Evolutionary conservation across 1,140 invertebrate genomes (phyloP), one percentile per base, ranked within the genome.

Genomic region (Leptinotarsa texana): DNA sequence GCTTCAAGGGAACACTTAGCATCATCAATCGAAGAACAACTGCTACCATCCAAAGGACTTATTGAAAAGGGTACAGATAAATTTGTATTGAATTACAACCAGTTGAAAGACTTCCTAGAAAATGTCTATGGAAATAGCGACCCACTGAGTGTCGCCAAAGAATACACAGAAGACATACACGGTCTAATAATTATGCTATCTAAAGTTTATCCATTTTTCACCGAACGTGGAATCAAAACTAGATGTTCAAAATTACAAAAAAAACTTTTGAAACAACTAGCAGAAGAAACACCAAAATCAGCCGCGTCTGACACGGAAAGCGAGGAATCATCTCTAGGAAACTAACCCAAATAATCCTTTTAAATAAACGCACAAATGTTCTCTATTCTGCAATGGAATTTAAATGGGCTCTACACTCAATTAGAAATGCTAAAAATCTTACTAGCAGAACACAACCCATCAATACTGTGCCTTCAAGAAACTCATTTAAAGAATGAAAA

Each of bases 151-250:
- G 18, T 65, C 13, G 18, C 63, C 63, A 65, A 8, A 65, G 18
- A 65, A 21, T 65, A 65, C 63, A 65, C 63, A 22, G 18, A 65
- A 65, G 63, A 65, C 18, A 65, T 65, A 17, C 18, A 65, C 18
- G 63, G 63, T 13, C 63, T 65, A 4, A 65, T 65, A 17, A 27
- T 13, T 13, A 65, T 27, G 18, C 24, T 65, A 15, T n/a, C 13
- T 13, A 65, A 65, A 65, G 13, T 65, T 4, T 65, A 65, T 65
- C 63, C 63, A 21, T 13, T 13, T 18, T 18, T 65, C 63, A 65
- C 18, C 18, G 63, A 65, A 21, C 18, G 63, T 17, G 13, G 24
- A 13, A 65, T 65, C 18, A 65, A 65, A 65, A 27, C 63, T 17
- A 15, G 24, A 65, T 65, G 63, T 18, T 17, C 63, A 22, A 65